Percentiles rank a stretch among this genome's conserved stretches.
phyloP scores from a whole-genome alignment of 2,888 invertebrate species.

The Lycocerus yunnanus region DNA sequence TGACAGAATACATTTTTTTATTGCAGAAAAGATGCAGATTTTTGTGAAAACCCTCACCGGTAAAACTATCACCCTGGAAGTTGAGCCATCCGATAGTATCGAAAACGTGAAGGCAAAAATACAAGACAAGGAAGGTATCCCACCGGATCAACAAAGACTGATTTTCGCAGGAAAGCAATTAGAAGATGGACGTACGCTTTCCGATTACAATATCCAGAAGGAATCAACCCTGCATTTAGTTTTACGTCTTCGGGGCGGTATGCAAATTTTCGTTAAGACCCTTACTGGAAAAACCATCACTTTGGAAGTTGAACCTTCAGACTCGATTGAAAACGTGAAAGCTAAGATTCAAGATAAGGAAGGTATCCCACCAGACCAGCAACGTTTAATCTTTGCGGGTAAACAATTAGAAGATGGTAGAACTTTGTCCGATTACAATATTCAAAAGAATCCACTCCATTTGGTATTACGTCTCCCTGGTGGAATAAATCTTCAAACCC shows the following conservation, averaged over 20 bases:
- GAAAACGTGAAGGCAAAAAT: conserved; percentile 95
- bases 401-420: not conserved
- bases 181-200: conserved; percentile 92
- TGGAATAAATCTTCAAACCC: too few relatives aligned
- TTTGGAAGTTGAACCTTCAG: not conserved
- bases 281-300: not conserved
- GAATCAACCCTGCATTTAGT: conserved; percentile 90
- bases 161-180: conserved; percentile 96
- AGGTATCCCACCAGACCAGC: not conserved
- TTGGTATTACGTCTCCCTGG: too few relatives aligned
- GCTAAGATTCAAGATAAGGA: not conserved
- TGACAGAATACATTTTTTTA: not conserved
- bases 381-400: not conserved
- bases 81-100: conserved; percentile 90
- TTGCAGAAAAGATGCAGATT: conserved; percentile 81
- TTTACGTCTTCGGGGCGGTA: conserved; percentile 86
- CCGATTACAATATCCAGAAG: conserved; percentile 89
- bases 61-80: conserved; percentile 93
- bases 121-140: conserved; percentile 90
- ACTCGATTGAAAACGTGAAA: not conserved
- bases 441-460: too few relatives aligned
- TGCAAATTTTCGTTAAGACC: not conserved
- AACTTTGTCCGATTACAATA: not conserved
- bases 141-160: conserved; percentile 88
- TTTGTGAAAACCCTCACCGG: conserved; percentile 95